A percentile compares a stretch with the other conserved stretches of the same genome.
Conservation (phyloP, 2,113 vertebrate species). For the Ochotona princeps region DNA sequence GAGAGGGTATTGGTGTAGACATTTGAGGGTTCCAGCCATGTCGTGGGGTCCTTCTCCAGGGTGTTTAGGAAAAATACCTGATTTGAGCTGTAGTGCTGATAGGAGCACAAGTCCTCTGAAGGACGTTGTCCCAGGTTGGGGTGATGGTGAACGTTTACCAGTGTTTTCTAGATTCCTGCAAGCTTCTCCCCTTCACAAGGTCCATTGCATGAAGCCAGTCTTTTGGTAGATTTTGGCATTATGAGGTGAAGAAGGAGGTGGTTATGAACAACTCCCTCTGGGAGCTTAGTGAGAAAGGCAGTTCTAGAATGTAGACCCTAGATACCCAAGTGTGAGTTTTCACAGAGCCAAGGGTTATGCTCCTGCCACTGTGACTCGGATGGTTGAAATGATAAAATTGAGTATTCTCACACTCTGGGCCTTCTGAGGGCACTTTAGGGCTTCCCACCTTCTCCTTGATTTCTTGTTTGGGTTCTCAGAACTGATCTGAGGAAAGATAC, state of each 20-base stretch:
- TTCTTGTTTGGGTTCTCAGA: background rate
- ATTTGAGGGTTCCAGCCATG: background rate
- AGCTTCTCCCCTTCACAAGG: background rate
- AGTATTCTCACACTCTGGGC: background rate
- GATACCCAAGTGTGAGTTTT: background rate
- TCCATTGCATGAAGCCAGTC: background rate
- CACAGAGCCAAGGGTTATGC: background rate
- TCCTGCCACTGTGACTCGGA: background rate
- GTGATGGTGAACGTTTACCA: background rate
- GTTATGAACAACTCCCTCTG: background rate
- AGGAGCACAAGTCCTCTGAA: background rate
- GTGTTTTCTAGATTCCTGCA: background rate
- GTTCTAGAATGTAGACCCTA: background rate
- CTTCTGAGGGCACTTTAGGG: background rate
- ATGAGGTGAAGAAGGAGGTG: background rate
- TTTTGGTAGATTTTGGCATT: background rate
- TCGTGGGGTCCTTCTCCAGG: background rate
- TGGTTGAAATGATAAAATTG: background rate
- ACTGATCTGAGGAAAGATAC: background rate
- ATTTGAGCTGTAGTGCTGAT: background rate
- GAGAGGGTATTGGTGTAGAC: background rate
- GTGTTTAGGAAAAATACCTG: background rate
- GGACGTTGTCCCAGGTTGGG: accelerated
- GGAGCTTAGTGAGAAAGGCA: background rate
- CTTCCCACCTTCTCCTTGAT: background rate